Evolutionary conservation across 2,797 vertebrate genomes (phyloP).

Genomic region (Ficedula albicollis): DNA sequence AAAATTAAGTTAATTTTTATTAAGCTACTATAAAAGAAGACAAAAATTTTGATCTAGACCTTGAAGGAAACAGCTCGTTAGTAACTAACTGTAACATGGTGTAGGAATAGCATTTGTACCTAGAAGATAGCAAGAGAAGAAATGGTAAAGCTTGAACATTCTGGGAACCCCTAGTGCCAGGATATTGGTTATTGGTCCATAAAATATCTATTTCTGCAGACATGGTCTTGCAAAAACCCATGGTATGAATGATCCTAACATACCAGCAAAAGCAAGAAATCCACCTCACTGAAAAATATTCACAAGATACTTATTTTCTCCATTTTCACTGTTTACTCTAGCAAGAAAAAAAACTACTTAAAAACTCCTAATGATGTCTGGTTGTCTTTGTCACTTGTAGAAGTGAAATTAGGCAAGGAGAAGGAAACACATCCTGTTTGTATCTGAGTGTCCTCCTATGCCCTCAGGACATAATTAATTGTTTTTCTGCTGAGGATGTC

Average conservation of each 20-base stretch:
- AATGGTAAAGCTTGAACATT: not conserved
- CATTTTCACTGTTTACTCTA: not conserved
- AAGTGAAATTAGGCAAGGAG: not conserved
- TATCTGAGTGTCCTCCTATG: not conserved
- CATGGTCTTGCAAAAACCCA: not conserved
- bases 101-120: not conserved
- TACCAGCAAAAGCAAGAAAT: not conserved
- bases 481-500: not conserved
- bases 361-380: not conserved
- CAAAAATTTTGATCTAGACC: not conserved
- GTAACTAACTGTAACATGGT: not conserved
- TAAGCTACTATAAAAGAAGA: not conserved
- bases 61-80: not conserved
- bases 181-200: not conserved
- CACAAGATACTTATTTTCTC: not conserved
- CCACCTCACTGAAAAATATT: not conserved
- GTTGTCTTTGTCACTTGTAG: not conserved
- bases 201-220: not conserved
- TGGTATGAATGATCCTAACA: not conserved
- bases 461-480: not conserved
- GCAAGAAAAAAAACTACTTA: not conserved
- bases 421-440: not conserved
- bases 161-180: not conserved
- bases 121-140: not conserved
- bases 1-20: not conserved